These are phyloP conservation scores for Xiphophorus couchianus DNA, from an alignment of 2,113 vertebrate genomes.

Conservation along the genomic window DNA sequence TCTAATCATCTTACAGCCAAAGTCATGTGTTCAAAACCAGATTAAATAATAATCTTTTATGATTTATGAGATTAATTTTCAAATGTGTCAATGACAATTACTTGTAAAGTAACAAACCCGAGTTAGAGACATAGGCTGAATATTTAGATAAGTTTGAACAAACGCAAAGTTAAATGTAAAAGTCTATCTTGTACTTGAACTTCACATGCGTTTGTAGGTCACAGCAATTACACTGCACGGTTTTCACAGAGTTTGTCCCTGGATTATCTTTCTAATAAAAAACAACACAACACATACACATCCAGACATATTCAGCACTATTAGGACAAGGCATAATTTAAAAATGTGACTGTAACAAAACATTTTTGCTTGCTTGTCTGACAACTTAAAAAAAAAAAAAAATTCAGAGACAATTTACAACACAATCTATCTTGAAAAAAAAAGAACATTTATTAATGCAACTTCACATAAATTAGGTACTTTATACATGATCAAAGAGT, in stretches of 20 bases:
- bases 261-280: constrained; percentile 40
- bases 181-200: constrained; percentile 9
- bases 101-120: neutral
- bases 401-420: neutral
- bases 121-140: neutral
- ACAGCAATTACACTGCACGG: constrained; percentile 7
- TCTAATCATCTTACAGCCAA: constrained; percentile 60
- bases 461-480: neutral
- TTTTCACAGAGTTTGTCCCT: constrained; percentile 24
- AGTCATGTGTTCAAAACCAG: constrained; percentile 37
- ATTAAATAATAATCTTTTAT: constrained; percentile 49
- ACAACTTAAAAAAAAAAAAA: neutral
- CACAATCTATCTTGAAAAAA: neutral
- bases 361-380: constrained; percentile 1
- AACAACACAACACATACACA: constrained; percentile 27
- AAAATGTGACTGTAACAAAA: neutral
- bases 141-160: constrained; percentile 1
- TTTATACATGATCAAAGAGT: neutral
- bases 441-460: neutral
- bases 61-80: constrained; percentile 31
- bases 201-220: constrained; percentile 51
- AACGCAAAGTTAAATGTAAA: neutral
- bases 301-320: constrained; percentile 13
- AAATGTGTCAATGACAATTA: constrained; percentile 21
- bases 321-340: constrained; percentile 7